phyloP scores from a whole-genome alignment of 2,888 invertebrate genomes.

The Chrysolina oricalcia region DNA sequence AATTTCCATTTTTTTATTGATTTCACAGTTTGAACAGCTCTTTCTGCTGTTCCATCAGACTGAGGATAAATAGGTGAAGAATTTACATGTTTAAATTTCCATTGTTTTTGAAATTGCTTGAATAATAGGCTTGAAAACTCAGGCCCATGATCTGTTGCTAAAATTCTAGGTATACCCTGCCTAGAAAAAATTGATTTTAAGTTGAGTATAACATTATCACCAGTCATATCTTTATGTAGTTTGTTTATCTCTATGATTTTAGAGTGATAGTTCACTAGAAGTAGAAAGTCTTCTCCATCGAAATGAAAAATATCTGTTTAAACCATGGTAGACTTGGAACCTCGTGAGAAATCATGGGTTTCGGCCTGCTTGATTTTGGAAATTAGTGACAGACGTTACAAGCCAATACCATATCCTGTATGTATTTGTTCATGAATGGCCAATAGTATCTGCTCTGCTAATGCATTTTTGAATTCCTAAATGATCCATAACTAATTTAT shows the following conservation, averaged over 20 bases:
- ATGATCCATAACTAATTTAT: too few relatives aligned
- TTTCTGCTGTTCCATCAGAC: slow-evolving; percentile 40
- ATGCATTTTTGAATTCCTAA: too few relatives aligned
- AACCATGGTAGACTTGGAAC: neutral
- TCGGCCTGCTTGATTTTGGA: neutral
- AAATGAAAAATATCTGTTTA: neutral
- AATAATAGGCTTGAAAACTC: slow-evolving; percentile 35
- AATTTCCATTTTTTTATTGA: slow-evolving; percentile 45
- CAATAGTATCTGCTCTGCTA: too few relatives aligned
- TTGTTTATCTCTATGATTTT: slow-evolving; percentile 5
- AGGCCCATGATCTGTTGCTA: slow-evolving; percentile 44
- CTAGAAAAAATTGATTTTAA: slow-evolving; percentile 39
- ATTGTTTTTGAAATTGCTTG: slow-evolving; percentile 41
- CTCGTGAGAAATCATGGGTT: slow-evolving; percentile 18
- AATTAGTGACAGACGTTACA: neutral
- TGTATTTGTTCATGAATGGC: too few relatives aligned
- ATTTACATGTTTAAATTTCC: slow-evolving; percentile 39
- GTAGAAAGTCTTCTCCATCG: neutral
- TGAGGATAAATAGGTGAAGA: slow-evolving; percentile 39
- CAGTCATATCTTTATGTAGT: neutral
- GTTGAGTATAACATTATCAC: neutral
- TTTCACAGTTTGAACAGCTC: slow-evolving; percentile 54
- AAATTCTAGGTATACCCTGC: slow-evolving; percentile 45
- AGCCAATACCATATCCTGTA: too few relatives aligned
- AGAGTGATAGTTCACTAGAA: neutral